Evolutionary conservation across 92 coral and sea anemone genomes (phyloP).

Genomic region (Bergia puertoricense): DNA sequence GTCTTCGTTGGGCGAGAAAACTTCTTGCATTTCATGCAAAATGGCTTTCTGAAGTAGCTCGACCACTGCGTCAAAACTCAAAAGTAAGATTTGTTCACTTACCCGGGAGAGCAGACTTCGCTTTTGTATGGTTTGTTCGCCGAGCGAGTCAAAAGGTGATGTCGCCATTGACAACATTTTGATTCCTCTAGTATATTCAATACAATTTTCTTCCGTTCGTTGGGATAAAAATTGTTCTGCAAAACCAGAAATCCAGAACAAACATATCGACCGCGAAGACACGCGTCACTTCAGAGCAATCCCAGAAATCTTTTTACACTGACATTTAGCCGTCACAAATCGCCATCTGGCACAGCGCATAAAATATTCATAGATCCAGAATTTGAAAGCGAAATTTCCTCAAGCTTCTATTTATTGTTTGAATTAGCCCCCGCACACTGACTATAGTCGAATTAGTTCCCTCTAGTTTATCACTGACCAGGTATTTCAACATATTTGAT

Average conservation of each 20-base stretch:
- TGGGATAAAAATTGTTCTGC: background rate
- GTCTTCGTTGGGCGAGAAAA: background rate
- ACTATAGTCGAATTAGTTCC: background rate
- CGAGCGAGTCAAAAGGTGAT: conserved; percentile 32
- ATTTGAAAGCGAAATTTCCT: conserved; percentile 16
- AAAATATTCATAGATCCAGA: conserved; percentile 37
- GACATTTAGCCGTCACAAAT: conserved; percentile 3
- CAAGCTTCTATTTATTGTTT: background rate
- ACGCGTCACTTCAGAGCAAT: background rate
- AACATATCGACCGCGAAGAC: conserved; percentile 20
- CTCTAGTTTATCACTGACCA: background rate
- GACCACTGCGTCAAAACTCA: conserved; percentile 4
- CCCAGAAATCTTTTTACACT: conserved; percentile 14
- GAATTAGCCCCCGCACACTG: conserved; percentile 10
- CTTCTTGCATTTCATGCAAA: background rate
- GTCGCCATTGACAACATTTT: conserved; percentile 23
- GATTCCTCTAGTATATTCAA: background rate
- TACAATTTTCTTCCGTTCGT: background rate
- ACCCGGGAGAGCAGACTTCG: conserved; percentile 29
- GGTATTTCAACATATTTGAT: background rate
- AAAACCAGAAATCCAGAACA: conserved; percentile 25
- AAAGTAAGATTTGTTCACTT: conserved; percentile 10
- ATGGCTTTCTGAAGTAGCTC: conserved; percentile 28
- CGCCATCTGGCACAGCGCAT: conserved; percentile 32
- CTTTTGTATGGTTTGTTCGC: conserved; percentile 19